phyloP scores from a whole-genome alignment of 2,797 vertebrate species.

The Coregonus sp. region DNA sequence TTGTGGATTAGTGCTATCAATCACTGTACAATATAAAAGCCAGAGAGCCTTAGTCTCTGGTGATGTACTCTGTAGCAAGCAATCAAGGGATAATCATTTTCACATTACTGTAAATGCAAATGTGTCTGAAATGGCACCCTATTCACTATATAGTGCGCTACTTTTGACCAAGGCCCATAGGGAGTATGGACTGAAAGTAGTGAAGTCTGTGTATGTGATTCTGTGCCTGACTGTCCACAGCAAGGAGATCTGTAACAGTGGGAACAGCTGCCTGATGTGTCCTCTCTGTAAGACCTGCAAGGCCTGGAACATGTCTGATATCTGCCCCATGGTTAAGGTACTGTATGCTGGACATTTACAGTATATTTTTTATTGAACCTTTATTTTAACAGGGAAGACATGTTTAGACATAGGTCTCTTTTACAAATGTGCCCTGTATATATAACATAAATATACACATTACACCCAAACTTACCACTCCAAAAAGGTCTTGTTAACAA shows the following conservation, averaged over 20 bases:
- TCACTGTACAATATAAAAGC: constrained; percentile 20
- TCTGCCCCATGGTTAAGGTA: constrained; percentile 85
- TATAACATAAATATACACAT: too few relatives aligned
- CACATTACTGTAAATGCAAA: too few relatives aligned
- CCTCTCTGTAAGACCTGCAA: constrained; percentile 80
- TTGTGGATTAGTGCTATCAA: constrained; percentile 40
- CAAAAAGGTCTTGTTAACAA: too few relatives aligned
- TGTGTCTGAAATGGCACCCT: too few relatives aligned
- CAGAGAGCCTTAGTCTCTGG: constrained; percentile 10
- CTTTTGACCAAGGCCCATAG: too few relatives aligned
- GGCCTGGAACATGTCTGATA: constrained; percentile 82
- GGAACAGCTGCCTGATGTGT: constrained; percentile 76
- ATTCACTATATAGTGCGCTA: too few relatives aligned
- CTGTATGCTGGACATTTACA: not conserved
- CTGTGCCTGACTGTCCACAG: constrained; percentile 51
- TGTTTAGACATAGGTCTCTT: too few relatives aligned
- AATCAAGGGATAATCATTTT: constrained; percentile 39
- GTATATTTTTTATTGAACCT: not conserved
- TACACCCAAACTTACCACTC: too few relatives aligned
- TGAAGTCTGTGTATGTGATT: constrained; percentile 21
- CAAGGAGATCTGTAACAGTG: constrained; percentile 78
- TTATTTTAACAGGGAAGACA: too few relatives aligned
- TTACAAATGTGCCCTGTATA: too few relatives aligned
- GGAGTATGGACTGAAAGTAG: not conserved
- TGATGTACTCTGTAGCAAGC: constrained; percentile 18